Conservation (phyloP, 2,113 vertebrate genomes). For the Paradoxurus hermaphroditus region DNA sequence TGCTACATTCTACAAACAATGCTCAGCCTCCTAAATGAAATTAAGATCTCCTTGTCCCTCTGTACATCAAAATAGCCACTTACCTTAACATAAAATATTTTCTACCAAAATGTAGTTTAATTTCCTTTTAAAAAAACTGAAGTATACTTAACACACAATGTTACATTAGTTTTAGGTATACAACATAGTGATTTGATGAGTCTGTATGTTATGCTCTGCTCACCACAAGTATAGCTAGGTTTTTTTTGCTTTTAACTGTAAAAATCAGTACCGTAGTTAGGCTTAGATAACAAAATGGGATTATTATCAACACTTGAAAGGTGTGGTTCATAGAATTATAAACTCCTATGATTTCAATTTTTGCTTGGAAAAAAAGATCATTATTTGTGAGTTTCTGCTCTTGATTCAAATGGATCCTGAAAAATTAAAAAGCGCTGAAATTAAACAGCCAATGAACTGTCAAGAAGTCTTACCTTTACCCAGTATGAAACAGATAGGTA, state of each 20-base stretch:
- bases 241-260: neutral
- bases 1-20: conserved; percentile 35
- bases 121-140: neutral
- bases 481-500: neutral
- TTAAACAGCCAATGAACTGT: neutral
- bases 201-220: neutral
- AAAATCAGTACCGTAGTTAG: neutral
- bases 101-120: neutral
- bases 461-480: conserved; percentile 11
- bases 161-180: neutral
- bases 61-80: neutral
- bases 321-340: neutral
- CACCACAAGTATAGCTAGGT: neutral
- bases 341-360: conserved; percentile 29
- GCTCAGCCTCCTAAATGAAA: neutral
- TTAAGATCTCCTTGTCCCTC: neutral
- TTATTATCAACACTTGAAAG: neutral
- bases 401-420: conserved; percentile 15
- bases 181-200: neutral
- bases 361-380: neutral
- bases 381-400: neutral
- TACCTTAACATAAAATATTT: neutral
- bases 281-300: neutral
- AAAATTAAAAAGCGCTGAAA: conserved; percentile 16
- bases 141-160: neutral